Evolutionary conservation across 1,140 invertebrate species (phyloP), one percentile per base, ranked within the genome.

Genomic region (Diabrotica virgifera): DNA sequence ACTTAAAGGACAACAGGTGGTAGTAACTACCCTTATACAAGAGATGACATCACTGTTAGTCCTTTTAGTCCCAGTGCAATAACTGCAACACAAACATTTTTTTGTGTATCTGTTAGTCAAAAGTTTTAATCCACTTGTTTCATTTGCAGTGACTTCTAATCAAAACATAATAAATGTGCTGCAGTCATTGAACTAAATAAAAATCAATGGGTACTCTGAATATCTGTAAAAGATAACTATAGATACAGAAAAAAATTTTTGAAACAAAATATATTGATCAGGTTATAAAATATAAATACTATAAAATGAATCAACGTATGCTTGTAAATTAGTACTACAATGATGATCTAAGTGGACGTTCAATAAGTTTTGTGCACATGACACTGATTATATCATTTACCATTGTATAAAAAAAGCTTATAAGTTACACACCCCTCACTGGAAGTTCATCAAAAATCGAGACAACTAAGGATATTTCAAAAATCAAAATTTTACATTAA

Each of bases 311-410:
- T 38, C 53, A 64, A 58, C 46, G 36, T 36, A 40, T 58, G 50
- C 12, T 37, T 36, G 35, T 36, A 12, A 52, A 56, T 36, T 36
- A 10, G 56, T 36, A 63, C 51, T 66, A 62, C 38, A 52, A 24
- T 24, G 60, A 62, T 38, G 36, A 50, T 52, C 35, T 53, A 62
- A 36, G 61, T 67, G 66, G 62, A 67, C 62, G 56, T 64, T 57
- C 50, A 63, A 55, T 57, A 64, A 14, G 54, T 24, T 54, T 67
- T 67, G 66, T 67, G 66, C 66, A 64, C 57, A 51, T 24, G 62
- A 67, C 66, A 62, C 60, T 66, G 51, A 12, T 60, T 35, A 24
- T 24, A 24, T 24, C 24, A 24, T 24, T 24, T 24, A 24, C 24
- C 24, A 24, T 24, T 24, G 24, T 24, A 24, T 24, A 24, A 4